Evolutionary conservation across 2,888 invertebrate species (phyloP), one percentile per base, ranked within the genome.

Genomic region (Cantharis rustica): DNA sequence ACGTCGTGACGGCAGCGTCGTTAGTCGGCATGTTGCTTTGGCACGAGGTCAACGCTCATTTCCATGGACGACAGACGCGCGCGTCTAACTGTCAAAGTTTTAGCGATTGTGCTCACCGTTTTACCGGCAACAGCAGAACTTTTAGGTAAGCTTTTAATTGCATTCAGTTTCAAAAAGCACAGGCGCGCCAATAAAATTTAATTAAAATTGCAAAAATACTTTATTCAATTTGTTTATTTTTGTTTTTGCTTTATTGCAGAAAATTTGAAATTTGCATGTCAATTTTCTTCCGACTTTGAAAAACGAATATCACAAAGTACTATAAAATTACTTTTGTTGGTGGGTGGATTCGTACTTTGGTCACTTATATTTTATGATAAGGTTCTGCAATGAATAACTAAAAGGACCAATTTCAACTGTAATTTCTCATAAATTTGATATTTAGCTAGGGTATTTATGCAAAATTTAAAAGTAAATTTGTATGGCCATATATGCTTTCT

Each of bases 11-110:
- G 77, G 75, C 68, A 62, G 72, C 75, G 73, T 74, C 66, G 75
- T 78, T 77, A 79, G 79, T 79, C 77, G 79, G 79, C 79, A 79
- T 79, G 79, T 75, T 76, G 79, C 75, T 69, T 77, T 74, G 76
- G 71, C 61, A 77, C 75, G 76, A 77, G 64, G 70, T 75, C 73
- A 71, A 77, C 73, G 73, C 73, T 73, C 75, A 66, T 78, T 76
- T 73, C 76, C 73, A 84, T 84, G 84, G 84, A 81, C 79, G 81
- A 81, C 77, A 81, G 82, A 82, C 80, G 82, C 81, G 84, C 82
- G 82, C 81, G 83, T 80, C 80, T 78, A 75, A 73, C 75, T 75
- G 79, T 79, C 82, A 82, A 80, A 68, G 79, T 82, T 79, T 75
- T 82, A 47, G 75, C 82, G 70, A 80, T 82, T 75, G 80, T 82